A percentile compares a stretch with the other conserved stretches of the same genome.
phyloP scores from a whole-genome alignment of 2,113 vertebrate genomes.

The Cryptomyrus ogoouensis region DNA sequence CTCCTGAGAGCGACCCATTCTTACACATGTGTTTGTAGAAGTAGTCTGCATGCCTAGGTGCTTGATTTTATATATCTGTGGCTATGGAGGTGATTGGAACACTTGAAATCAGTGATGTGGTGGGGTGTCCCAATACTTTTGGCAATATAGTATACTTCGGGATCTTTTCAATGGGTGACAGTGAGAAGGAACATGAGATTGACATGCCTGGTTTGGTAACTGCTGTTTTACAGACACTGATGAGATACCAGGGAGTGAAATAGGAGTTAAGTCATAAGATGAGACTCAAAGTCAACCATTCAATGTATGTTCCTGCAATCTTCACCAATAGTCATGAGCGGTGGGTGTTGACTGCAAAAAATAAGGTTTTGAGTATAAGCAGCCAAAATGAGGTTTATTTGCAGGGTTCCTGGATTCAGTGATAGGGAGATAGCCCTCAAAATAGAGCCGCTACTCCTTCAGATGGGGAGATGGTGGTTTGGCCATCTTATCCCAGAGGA shows the following conservation, averaged over 20 bases:
- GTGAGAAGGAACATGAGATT: neutral
- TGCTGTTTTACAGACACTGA: neutral
- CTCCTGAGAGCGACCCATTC: too few species aligned
- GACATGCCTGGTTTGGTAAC: neutral
- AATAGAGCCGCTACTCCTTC: neutral
- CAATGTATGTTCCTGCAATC: neutral
- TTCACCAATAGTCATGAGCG: neutral
- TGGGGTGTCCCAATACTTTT: too few species aligned
- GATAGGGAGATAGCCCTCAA: neutral
- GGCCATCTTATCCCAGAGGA: neutral
- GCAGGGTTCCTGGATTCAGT: neutral
- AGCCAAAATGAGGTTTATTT: neutral
- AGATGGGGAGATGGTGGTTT: neutral
- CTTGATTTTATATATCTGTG: too few species aligned
- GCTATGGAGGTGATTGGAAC: too few species aligned
- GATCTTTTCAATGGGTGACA: neutral
- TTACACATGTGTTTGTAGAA: too few species aligned
- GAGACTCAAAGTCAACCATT: neutral
- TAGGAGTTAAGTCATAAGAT: neutral
- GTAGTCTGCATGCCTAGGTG: too few species aligned
- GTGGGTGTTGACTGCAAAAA: neutral
- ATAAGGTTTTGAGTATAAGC: neutral
- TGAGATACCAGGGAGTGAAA: neutral
- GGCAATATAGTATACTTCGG: neutral
- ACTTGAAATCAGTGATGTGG: too few species aligned